Evolutionary conservation across 1,140 invertebrate genomes (phyloP).

Genomic region (Hyles vespertilio): DNA sequence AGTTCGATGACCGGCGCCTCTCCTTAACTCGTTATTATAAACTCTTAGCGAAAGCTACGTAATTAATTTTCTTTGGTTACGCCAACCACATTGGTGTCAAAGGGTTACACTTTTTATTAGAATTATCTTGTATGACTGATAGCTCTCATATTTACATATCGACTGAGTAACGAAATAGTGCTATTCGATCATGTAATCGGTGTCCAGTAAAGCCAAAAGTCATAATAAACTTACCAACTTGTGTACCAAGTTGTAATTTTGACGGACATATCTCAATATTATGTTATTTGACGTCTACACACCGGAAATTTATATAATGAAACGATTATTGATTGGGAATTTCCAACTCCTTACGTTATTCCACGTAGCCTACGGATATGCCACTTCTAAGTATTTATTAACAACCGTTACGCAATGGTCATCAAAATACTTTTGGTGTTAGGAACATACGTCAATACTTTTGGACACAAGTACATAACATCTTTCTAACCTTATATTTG

Average conservation of each 20-base stretch:
- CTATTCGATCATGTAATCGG: too few species aligned
- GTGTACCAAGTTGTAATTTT: not conserved
- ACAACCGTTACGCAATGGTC: not conserved
- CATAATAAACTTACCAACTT: not conserved
- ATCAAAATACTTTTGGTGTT: not conserved
- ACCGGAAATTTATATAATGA: conserved; percentile 9
- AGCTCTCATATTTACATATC: too few species aligned
- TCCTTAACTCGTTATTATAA: conserved; percentile 37
- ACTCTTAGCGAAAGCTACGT: conserved; percentile 36
- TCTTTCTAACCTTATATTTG: conserved; percentile 7
- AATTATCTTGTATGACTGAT: too few species aligned
- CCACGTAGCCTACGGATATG: conserved; percentile 1
- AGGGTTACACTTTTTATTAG: conserved; percentile 9
- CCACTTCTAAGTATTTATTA: not conserved
- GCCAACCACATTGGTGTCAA: conserved; percentile 21
- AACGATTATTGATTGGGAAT: conserved; percentile 5
- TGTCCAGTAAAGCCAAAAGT: not conserved
- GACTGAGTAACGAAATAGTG: too few species aligned
- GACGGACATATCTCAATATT: not conserved
- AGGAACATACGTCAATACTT: not conserved
- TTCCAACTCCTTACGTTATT: conserved; percentile 7
- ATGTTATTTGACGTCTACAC: not conserved
- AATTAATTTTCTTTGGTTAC: conserved; percentile 31
- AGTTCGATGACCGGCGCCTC: conserved; percentile 48
- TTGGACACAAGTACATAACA: not conserved